Evolutionary conservation across 2,888 invertebrate genomes (phyloP), one percentile per base, ranked within the genome.

Genomic region (Cerceris rybyensis): DNA sequence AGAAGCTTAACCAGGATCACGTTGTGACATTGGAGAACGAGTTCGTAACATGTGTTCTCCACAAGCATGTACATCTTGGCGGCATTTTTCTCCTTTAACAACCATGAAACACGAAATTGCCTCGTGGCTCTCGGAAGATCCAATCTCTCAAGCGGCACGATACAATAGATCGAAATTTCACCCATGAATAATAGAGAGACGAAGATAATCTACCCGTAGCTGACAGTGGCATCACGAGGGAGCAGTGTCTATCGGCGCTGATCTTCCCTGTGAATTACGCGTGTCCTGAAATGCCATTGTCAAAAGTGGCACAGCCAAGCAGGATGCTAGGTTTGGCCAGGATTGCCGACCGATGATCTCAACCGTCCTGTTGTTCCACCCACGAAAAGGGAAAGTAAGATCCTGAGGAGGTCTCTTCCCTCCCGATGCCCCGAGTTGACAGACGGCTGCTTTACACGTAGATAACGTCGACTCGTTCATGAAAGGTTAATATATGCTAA

Each of bases 401-500:
- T 69, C 74, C 73, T 46, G 41, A 77, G 41, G 61, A 57, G 70
- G 77, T 66, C 67, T 72, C 65, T 74, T 76, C 68, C 76, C 74
- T 49, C 50, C 57, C 74, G 61, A 43, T 28, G 28, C 28, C 28
- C 28, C 28, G 28, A 54, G 67, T 76, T 77, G 73, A 81, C 76
- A 70, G 72, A 78, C 81, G 67, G 60, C 49, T 52, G 59, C 54
- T 61, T 46, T 50, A 59, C 69, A 50, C 68, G 42, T 6, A n/a
- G 55, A 43, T 13, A 28, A 39, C n/a, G 41, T 14, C 61, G 52
- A 28, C 43, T 7, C 13, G 58, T 59, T 43, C 52, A 70, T 50
- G 65, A 86, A 87, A 87, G 87, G 86, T 88, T 82, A 87, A 88
- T 85, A 79, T 83, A 87, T 87, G 83, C 84, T 75, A 80, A 72